Evolutionary conservation across 2,888 invertebrate species (phyloP).

Genomic region (Neoitamus cyanurus): DNA sequence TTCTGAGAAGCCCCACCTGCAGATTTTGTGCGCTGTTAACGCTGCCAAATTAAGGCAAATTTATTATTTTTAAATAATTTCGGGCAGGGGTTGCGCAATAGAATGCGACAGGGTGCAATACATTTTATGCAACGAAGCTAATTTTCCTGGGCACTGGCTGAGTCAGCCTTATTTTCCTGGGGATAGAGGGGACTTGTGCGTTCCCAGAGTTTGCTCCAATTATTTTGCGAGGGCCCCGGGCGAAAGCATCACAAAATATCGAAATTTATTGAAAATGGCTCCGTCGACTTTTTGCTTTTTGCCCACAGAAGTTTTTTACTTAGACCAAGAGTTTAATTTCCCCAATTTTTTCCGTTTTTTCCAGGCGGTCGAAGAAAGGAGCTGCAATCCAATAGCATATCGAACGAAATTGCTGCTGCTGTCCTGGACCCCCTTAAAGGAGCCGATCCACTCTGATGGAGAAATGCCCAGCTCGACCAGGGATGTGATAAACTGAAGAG

Average conservation of each 20-base stretch:
- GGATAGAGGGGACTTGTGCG: neutral
- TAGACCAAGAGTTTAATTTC: neutral
- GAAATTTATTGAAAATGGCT: slow-evolving; percentile 22
- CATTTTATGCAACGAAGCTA: neutral
- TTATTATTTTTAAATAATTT: neutral
- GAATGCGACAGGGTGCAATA: neutral
- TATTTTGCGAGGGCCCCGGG: neutral
- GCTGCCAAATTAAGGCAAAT: neutral
- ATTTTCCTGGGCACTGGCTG: neutral
- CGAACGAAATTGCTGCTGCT: neutral
- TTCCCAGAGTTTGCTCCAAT: slow-evolving; percentile 7
- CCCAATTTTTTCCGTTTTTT: neutral
- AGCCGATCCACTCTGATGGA: neutral
- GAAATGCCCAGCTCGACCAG: neutral
- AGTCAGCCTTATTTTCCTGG: neutral
- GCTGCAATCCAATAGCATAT: neutral
- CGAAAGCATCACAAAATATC: slow-evolving; percentile 17
- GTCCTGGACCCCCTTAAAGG: neutral
- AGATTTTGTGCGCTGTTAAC: neutral
- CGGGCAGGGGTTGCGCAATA: neutral
- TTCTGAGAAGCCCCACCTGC: neutral
- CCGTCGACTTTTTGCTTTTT: neutral
- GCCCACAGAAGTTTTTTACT: neutral
- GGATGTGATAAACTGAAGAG: slow-evolving; percentile 9
- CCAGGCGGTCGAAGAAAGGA: neutral